A percentile compares a stretch with the other conserved stretches of the same genome.
Evolutionary conservation across 2,888 invertebrate species (phyloP).

Genomic region (Trissoscelio sp.): DNA sequence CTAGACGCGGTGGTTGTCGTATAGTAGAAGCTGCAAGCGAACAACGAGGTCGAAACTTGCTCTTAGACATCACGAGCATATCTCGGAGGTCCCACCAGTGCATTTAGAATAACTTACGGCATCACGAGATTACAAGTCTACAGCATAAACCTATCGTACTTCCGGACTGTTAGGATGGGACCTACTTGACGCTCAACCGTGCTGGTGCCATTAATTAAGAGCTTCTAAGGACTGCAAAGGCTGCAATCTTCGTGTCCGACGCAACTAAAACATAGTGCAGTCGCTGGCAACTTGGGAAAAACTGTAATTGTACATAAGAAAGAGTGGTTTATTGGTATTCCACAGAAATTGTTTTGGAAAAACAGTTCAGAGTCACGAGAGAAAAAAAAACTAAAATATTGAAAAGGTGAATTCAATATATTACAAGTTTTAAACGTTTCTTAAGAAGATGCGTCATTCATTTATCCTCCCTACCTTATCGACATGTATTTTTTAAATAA

Average conservation of each 20-base stretch:
- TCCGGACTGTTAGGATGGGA: conserved; percentile 69
- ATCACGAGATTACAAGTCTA: conserved; percentile 83
- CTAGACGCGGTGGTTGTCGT: conserved; percentile 71
- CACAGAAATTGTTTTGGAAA: conserved; percentile 22
- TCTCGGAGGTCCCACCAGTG: conserved; percentile 80
- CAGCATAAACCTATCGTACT: conserved; percentile 80
- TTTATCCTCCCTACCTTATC: no score
- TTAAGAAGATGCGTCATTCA: no score
- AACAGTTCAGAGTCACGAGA: conserved; percentile 4
- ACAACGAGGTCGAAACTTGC: conserved; percentile 78
- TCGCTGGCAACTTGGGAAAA: conserved; percentile 60
- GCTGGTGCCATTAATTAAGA: conserved; percentile 80
- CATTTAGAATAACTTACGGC: conserved; percentile 83
- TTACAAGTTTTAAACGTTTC: no score
- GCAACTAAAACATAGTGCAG: conserved; percentile 67
- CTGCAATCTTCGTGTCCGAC: conserved; percentile 76
- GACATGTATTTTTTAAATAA: no score
- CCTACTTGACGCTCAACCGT: conserved; percentile 69
- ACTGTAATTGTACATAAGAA: conserved; percentile 48
- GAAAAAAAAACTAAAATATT: no score
- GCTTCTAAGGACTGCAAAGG: conserved; percentile 79
- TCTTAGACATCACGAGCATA: conserved; percentile 78
- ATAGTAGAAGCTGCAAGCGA: conserved; percentile 71
- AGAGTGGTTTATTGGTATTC: conserved; percentile 32
- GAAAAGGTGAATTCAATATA: no score